Base-by-base conservation (phyloP, 2,888 invertebrate genomes). In the Clistopyga incitator region DNA sequence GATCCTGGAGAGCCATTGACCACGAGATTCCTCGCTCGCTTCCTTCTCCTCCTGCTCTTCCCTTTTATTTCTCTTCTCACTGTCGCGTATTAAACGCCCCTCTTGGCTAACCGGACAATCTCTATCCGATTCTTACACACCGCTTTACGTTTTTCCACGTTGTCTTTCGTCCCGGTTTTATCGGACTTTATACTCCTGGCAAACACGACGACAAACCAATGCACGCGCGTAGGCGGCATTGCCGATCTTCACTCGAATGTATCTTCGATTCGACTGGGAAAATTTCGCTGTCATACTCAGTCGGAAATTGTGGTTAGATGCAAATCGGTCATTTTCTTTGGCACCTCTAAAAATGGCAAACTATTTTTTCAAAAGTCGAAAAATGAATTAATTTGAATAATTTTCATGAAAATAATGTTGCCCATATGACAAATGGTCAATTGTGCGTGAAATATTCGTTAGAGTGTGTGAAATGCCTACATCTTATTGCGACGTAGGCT, bases 1-100 rank as follows among this genome's bases (percentile, higher is more conserved):
- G 76, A 81, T 81, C 76, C 76, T 34, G 77, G 67, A 81, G 47
- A 77, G 42, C 47, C 77, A 77, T 71, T 47, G 56, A 81, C 70
- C 71, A 74, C 61, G 38, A 72, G 50, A 81, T 38, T 81, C 71
- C 67, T 42, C 38, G 56, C 47, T 77, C 71, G 42, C 56, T 34
- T 67, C 11, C 6, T 42, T 54, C 56, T 71, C 42, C 64, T 42
- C 20, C n/a, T 56, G 11, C 18, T 75, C 50, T 20, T 34, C 29
- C 34, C 65, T 13, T 20, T 47, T 23, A 15, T 71, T 47, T 50
- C 15, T 45, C 47, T 50, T 64, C 47, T 56, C 50, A 34, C 52
- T 54, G 18, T 81, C 70, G 38, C 38, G 29, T 38, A 61, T 25
- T 47, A 45, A 61, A 25, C 25, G 45, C 25, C 72, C 8, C 64